A percentile compares a stretch with the other conserved stretches of the same genome.
Evolutionary conservation across 2,888 invertebrate species (phyloP).

Genomic region (Campaea margaritaria): DNA sequence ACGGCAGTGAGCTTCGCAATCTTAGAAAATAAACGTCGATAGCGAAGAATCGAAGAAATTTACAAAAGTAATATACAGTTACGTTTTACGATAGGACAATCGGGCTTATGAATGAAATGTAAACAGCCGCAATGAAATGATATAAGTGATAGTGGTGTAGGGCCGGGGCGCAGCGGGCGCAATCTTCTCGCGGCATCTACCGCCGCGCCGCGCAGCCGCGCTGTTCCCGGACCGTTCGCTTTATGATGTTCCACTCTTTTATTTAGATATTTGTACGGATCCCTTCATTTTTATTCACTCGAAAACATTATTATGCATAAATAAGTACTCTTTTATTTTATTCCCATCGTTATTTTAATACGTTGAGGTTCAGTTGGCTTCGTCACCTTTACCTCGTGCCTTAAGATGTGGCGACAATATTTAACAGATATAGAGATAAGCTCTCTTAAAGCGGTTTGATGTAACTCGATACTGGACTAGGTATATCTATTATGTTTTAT

Average conservation of each 20-base stretch:
- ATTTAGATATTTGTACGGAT: constrained; percentile 80
- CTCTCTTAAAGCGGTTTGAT: constrained; percentile 72
- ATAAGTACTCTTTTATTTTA: constrained; percentile 80
- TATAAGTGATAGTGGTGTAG: constrained; percentile 74
- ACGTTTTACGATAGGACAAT: constrained; percentile 66
- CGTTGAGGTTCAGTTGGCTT: constrained; percentile 68
- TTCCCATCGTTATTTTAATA: constrained; percentile 80
- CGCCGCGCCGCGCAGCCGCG: constrained; percentile 44
- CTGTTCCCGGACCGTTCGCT: constrained; percentile 55
- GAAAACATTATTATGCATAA: constrained; percentile 81
- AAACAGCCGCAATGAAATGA: constrained; percentile 81
- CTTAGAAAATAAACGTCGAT: constrained; percentile 34
- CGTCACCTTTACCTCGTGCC: constrained; percentile 72
- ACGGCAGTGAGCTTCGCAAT: constrained; percentile 7
- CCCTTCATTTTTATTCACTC: constrained; percentile 80
- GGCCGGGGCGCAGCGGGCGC: constrained; percentile 56
- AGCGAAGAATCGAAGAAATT: constrained; percentile 39
- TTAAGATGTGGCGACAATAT: constrained; percentile 77
- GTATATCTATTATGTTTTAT: constrained; percentile 74
- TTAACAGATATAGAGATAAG: constrained; percentile 79
- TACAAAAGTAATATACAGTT: constrained; percentile 58
- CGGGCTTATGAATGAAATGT: constrained; percentile 81
- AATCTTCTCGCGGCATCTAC: constrained; percentile 79
- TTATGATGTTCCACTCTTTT: constrained; percentile 78
- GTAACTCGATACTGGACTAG: constrained; percentile 74